Conservation (phyloP, 1,140 invertebrate genomes). For the Euura lappo region DNA sequence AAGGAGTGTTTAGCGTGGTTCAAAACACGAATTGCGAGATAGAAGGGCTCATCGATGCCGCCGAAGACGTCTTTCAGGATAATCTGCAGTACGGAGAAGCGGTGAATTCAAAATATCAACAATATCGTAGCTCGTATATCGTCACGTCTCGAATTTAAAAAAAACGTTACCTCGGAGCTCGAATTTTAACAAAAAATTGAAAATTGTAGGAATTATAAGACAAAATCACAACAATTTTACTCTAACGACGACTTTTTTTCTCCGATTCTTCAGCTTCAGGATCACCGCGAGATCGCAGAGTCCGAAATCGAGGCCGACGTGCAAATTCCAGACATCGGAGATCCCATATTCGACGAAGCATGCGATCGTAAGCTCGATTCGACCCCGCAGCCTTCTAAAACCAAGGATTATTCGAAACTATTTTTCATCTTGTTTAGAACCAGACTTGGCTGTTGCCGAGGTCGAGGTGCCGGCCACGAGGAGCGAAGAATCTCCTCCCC, state of each 20-base stretch:
- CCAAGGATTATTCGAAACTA: too few species aligned
- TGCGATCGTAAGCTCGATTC: too few species aligned
- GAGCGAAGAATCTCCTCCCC: not conserved
- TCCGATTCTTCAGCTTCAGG: not conserved
- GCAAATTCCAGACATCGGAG: too few species aligned
- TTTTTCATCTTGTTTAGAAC: not conserved
- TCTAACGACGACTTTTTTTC: not conserved
- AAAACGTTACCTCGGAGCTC: too few species aligned
- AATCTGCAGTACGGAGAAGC: not conserved
- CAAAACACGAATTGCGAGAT: slow-evolving; percentile 4
- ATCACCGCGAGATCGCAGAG: not conserved
- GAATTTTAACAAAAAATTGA: too few species aligned
- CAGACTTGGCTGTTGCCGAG: not conserved
- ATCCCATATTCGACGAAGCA: too few species aligned
- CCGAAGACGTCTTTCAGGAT: not conserved
- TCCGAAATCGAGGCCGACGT: not conserved
- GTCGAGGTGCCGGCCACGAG: not conserved
- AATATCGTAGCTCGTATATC: not conserved
- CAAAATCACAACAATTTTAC: too few species aligned
- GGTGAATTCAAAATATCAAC: not conserved
- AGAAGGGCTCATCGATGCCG: not conserved
- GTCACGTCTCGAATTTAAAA: too few species aligned
- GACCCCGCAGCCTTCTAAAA: too few species aligned
- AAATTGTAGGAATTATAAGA: too few species aligned
- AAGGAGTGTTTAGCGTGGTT: slow-evolving; percentile 16